Base-by-base conservation (phyloP, 23 tunicate genomes). In the Ascidia mentula region DNA sequence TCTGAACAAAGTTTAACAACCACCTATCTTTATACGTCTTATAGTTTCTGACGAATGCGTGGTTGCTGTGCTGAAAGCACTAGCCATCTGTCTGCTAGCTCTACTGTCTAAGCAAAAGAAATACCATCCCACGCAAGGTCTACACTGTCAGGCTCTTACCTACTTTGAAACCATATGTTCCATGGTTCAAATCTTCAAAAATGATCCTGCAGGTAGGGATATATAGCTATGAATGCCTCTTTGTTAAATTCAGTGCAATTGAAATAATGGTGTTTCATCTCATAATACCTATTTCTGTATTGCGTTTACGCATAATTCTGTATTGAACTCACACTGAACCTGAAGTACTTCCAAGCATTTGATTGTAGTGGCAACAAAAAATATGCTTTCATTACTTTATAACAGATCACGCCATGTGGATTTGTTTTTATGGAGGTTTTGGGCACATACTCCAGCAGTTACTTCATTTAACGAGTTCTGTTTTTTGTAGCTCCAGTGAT, bases 1-100 rank as follows among this genome's bases (percentile, higher is more conserved):
- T 1, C 65, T 1, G 13, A n/a, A n/a, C n/a, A n/a, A n/a, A n/a
- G n/a, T n/a, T n/a, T n/a, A n/a, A n/a, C n/a, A n/a, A n/a, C n/a
- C n/a, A n/a, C n/a, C n/a, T n/a, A n/a, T n/a, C n/a, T 9, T 53
- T 5, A 53, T 53, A 28, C 75, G 24, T 5, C 2, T 6, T 17
- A 28, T 46, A 79, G 82, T 79, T 24, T 79, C 82, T 13, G 84
- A 80, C 33, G 84, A 34, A 6, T 70, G 84, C 53, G 69, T 80
- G 65, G 40, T 71, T 31, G 84, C 84, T 0, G 84, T 80, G 60
- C 33, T 80, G 37, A 73, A 71, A 31, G 84, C 75, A 30, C 61
- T 80, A 0, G 1, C 61, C 40, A 35, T 40, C 0, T 40, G 70
- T 12, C 77, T 80, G 2, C 28, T 59, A 24, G 69, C 77, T 45